phyloP scores from a whole-genome alignment of 1,140 invertebrate genomes.

The Proales similis region DNA sequence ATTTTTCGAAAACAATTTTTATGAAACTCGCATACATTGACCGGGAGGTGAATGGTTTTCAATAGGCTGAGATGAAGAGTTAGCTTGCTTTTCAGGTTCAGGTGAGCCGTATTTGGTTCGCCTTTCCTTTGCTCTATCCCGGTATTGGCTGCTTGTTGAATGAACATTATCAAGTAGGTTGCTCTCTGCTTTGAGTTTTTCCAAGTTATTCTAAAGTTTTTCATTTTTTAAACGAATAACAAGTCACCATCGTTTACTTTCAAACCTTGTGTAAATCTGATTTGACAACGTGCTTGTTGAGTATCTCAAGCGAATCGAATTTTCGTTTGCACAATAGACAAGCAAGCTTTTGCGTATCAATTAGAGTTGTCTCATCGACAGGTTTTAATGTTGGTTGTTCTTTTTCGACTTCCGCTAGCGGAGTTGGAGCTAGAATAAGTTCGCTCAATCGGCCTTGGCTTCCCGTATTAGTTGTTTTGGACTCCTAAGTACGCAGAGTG shows the following conservation, averaged over 20 bases:
- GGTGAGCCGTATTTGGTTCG: conserved; percentile 85
- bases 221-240: not conserved
- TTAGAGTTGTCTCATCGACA: conserved; percentile 57
- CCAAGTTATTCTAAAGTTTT: conserved; percentile 31
- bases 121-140: conserved; percentile 90
- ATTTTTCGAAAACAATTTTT: too few species aligned
- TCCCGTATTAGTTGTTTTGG: too few species aligned
- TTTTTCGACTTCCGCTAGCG: not conserved
- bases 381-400: not conserved
- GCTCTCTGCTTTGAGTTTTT: conserved; percentile 21
- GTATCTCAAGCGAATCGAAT: conserved; percentile 77
- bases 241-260: not conserved
- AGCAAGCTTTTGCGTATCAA: conserved; percentile 80
- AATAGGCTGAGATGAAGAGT: too few species aligned
- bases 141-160: conserved; percentile 56
- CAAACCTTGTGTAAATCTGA: conserved; percentile 81
- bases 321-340: conserved; percentile 91
- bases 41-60: too few species aligned
- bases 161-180: conserved; percentile 8
- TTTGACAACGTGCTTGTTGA: conserved; percentile 81
- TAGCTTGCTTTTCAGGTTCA: too few species aligned
- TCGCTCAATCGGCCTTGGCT: too few species aligned
- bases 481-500: too few species aligned
- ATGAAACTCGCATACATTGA: too few species aligned
- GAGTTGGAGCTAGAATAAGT: too few species aligned